These are phyloP conservation scores for Charaxes varanes DNA, from an alignment of 1,140 invertebrate genomes.

Conservation along the genomic window DNA sequence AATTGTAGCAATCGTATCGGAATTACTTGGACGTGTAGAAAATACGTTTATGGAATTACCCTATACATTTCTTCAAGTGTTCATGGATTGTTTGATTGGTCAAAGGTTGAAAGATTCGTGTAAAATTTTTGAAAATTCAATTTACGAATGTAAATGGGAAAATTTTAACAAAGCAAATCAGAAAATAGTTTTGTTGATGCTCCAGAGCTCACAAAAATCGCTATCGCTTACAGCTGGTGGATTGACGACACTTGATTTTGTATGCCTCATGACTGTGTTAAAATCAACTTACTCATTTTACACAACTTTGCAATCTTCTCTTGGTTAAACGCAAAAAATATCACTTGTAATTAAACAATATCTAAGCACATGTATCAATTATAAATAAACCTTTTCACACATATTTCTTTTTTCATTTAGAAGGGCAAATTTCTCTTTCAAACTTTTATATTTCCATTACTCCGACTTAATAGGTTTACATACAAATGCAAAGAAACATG, in stretches of 20 bases:
- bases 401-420: too few relatives aligned
- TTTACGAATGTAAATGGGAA: constrained; percentile 44
- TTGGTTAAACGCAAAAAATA: constrained; percentile 2
- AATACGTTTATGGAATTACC: constrained; percentile 35
- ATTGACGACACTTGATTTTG: constrained; percentile 27
- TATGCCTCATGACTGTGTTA: constrained; percentile 33
- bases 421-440: too few relatives aligned
- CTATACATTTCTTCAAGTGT: constrained; percentile 30
- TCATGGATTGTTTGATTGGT: constrained; percentile 37
- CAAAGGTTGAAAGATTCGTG: constrained; percentile 38
- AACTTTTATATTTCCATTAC: too few relatives aligned
- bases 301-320: constrained; percentile 25
- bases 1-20: constrained; percentile 24
- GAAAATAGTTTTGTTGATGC: constrained; percentile 33
- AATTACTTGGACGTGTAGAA: constrained; percentile 32
- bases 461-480: too few relatives aligned
- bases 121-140: constrained; percentile 24
- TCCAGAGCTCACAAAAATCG: constrained; percentile 38
- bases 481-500: too few relatives aligned
- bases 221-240: constrained; percentile 44
- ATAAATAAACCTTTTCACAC: too few relatives aligned
- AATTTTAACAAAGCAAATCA: constrained; percentile 35
- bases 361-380: too few relatives aligned
- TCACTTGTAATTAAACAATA: too few relatives aligned
- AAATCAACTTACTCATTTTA: constrained; percentile 38